Evolutionary conservation across 2,113 vertebrate species (phyloP).

Genomic region (Muntiacus reevesi): DNA sequence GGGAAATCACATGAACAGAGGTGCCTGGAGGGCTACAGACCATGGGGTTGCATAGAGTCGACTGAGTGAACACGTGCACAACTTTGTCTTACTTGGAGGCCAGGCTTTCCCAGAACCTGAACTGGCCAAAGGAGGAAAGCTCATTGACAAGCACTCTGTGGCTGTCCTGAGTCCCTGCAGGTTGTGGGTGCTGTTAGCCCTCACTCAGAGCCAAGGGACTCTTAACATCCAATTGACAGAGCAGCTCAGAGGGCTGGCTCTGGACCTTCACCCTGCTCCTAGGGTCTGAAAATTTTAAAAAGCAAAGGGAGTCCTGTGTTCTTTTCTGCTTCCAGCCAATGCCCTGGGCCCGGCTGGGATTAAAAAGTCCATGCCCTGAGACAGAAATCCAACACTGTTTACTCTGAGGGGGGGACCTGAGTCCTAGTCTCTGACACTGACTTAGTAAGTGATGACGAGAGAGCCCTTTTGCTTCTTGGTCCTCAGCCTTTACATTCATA

Average conservation of each 20-base stretch:
- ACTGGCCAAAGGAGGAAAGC: neutral
- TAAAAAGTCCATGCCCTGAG: neutral
- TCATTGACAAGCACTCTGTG: too few relatives aligned
- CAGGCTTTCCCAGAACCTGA: neutral
- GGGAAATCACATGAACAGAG: neutral
- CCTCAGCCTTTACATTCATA: neutral
- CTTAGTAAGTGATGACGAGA: accelerated
- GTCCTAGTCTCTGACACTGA: neutral
- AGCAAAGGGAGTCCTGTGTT: neutral
- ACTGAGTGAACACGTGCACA: accelerated
- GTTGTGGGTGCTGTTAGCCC: neutral
- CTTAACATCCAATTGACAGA: neutral
- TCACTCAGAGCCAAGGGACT: neutral
- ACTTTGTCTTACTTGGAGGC: neutral
- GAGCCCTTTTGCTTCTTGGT: neutral
- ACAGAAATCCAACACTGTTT: accelerated
- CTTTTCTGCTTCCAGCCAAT: neutral
- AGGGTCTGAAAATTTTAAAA: neutral
- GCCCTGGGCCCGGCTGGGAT: neutral
- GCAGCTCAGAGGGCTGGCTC: neutral
- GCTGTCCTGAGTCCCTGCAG: neutral
- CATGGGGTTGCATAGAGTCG: neutral
- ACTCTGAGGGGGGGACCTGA: neutral
- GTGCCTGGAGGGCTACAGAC: neutral
- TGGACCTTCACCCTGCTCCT: neutral